A percentile compares a stretch with the other conserved stretches of the same genome.
Evolutionary conservation across 2,113 vertebrate genomes (phyloP).

Genomic region (Eurystomus gularis): DNA sequence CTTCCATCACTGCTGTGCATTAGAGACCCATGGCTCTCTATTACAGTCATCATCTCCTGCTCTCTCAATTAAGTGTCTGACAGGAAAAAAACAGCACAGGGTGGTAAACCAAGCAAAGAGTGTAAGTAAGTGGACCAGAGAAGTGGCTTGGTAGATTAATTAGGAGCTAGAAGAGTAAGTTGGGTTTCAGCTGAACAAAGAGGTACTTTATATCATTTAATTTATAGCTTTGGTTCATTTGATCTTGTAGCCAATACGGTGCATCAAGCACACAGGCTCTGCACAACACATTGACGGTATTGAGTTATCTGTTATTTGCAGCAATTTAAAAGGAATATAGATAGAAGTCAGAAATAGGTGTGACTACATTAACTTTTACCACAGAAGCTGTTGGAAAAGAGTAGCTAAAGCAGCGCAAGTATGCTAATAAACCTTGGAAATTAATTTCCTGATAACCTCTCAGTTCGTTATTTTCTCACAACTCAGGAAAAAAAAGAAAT

Average conservation of each 20-base stretch:
- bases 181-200: neutral
- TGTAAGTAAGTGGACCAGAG: neutral
- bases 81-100: neutral
- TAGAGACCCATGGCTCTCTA: neutral
- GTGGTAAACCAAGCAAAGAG: neutral
- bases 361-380: neutral
- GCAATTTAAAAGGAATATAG: neutral
- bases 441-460: neutral
- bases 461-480: neutral
- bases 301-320: neutral
- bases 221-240: neutral
- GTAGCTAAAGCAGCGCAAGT: neutral
- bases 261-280: neutral
- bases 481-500: neutral
- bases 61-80: neutral
- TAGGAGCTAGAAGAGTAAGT: neutral
- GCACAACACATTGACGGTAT: accelerated
- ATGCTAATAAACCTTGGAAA: neutral
- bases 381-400: neutral
- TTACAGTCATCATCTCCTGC: neutral
- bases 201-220: accelerated
- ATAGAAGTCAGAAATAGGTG: neutral
- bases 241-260: neutral
- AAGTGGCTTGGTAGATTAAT: neutral
- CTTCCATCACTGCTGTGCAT: neutral